phyloP scores from a whole-genome alignment of 92 coral and sea anemone species.

The Micromussa lordhowensis region DNA sequence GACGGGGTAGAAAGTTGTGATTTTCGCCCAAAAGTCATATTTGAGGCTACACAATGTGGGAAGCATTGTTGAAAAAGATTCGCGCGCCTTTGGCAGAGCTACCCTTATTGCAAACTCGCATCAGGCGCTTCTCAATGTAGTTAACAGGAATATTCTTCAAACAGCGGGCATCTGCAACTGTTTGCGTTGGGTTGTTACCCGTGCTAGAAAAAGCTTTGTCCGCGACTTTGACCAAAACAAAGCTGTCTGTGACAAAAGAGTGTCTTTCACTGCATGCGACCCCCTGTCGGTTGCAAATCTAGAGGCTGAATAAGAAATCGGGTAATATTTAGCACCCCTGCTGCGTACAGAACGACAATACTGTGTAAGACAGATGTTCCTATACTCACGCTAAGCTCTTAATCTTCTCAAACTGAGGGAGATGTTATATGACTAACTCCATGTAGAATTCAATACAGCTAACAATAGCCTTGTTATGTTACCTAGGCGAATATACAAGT shows the following conservation, averaged over 20 bases:
- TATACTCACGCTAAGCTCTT: constrained; percentile 61
- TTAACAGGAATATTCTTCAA: constrained; percentile 24
- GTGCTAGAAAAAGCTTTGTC: constrained; percentile 36
- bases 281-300: constrained; percentile 57
- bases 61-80: not conserved
- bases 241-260: constrained; percentile 38
- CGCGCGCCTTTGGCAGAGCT: not conserved
- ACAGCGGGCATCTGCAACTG: constrained; percentile 43
- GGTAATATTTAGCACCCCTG: constrained; percentile 68
- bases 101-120: not conserved
- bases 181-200: constrained; percentile 36
- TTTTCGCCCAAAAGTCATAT: constrained; percentile 16
- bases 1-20: constrained; percentile 6
- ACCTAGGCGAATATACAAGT: constrained; percentile 10
- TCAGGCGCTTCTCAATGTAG: not conserved
- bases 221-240: constrained; percentile 42
- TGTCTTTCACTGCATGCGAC: constrained; percentile 32
- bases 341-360: constrained; percentile 62
- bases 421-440: constrained; percentile 15
- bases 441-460: constrained; percentile 2
- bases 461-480: constrained; percentile 3
- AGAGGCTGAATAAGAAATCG: constrained; percentile 58
- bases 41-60: constrained; percentile 6
- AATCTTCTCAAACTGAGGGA: constrained; percentile 33
- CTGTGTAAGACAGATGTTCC: constrained; percentile 55